Conservation (phyloP, 2,113 vertebrate species). For the Peromyscus leucopus region DNA sequence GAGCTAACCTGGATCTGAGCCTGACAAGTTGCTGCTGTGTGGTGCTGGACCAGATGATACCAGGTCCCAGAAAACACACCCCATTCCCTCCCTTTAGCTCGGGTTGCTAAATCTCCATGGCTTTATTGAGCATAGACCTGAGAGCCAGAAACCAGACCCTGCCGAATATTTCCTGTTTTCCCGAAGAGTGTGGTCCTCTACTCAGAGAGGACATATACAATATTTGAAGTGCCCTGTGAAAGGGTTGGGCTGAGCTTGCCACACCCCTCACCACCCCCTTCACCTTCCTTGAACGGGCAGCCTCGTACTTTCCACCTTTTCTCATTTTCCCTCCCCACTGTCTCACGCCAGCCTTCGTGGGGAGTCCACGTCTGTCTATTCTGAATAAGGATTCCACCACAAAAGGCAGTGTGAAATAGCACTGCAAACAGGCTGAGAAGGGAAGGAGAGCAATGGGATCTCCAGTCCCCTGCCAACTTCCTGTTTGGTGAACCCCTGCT, state of each 20-base stretch:
- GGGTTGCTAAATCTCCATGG: not conserved
- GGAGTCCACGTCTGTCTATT: not conserved
- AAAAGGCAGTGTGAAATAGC: not conserved
- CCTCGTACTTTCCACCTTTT: not conserved
- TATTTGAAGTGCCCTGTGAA: too few relatives aligned
- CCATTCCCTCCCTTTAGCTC: not conserved
- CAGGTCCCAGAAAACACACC: not conserved
- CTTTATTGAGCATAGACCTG: not conserved
- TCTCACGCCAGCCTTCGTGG: not conserved
- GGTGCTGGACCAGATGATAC: not conserved
- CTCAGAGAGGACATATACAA: not conserved
- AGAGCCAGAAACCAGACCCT: not conserved
- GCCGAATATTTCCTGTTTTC: not conserved
- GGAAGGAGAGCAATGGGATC: not conserved
- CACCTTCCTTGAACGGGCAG: not conserved
- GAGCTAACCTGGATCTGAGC: not conserved
- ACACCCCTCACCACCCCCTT: not conserved
- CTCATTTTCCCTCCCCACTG: not conserved
- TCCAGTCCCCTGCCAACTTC: not conserved
- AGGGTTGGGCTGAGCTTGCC: not conserved
- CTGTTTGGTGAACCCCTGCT: not conserved
- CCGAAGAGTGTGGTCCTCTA: not conserved
- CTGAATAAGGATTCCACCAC: not conserved
- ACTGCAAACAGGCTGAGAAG: not conserved
- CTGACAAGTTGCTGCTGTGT: not conserved